These are phyloP conservation scores for Caradrina clavipalpis DNA, from an alignment of 2,888 invertebrate genomes.

Conservation along the genomic window DNA sequence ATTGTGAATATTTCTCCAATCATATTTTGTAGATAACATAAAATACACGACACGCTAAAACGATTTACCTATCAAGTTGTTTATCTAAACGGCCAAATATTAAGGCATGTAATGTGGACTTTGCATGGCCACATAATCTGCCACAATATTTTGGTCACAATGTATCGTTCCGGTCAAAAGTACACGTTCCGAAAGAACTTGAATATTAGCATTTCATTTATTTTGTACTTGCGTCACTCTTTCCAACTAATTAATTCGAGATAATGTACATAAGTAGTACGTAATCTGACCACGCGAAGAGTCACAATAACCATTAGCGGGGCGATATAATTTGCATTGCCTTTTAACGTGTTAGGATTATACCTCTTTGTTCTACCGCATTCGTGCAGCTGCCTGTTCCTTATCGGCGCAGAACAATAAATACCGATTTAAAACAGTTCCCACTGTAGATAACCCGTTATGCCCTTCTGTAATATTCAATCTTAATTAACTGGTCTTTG, in stretches of 20 bases:
- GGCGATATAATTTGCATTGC: slow-evolving; percentile 77
- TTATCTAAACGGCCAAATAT: slow-evolving; percentile 42
- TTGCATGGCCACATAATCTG: slow-evolving; percentile 15
- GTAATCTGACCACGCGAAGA: slow-evolving; percentile 76
- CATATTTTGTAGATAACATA: slow-evolving; percentile 37
- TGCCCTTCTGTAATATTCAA: slow-evolving; percentile 66
- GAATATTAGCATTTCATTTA: slow-evolving; percentile 39
- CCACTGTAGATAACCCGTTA: slow-evolving; percentile 80
- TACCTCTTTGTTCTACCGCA: slow-evolving; percentile 85
- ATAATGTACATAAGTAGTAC: slow-evolving; percentile 80
- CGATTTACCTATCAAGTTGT: slow-evolving; percentile 46
- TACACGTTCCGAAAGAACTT: slow-evolving; percentile 6
- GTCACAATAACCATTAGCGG: slow-evolving; percentile 70
- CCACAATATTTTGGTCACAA: not conserved
- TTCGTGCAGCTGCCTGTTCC: slow-evolving; percentile 84
- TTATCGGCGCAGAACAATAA: slow-evolving; percentile 86
- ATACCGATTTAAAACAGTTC: slow-evolving; percentile 85
- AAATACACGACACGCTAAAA: slow-evolving; percentile 37
- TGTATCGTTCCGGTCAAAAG: slow-evolving; percentile 15
- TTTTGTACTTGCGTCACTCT: slow-evolving; percentile 74
- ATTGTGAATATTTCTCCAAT: slow-evolving; percentile 27
- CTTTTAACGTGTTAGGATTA: slow-evolving; percentile 80
- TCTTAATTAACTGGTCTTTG: slow-evolving; percentile 47
- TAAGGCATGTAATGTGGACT: slow-evolving; percentile 29
- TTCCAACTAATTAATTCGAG: slow-evolving; percentile 79